phyloP scores from a whole-genome alignment of 92 coral and sea anemone genomes.

The Umimayanthus kanabou region DNA sequence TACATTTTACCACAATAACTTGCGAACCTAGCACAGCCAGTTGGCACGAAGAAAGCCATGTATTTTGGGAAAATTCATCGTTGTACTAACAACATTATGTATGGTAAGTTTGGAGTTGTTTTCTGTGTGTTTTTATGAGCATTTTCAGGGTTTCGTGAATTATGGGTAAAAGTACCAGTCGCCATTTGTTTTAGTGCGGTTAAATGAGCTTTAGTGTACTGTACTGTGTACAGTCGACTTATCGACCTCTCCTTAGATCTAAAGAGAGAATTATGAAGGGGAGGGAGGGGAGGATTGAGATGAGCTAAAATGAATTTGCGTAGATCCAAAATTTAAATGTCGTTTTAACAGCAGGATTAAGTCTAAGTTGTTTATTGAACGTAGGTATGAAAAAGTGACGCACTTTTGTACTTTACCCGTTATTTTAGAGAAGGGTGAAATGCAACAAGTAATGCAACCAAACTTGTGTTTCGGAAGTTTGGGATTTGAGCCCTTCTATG shows the following conservation, averaged over 20 bases:
- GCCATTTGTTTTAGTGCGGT: too few species aligned
- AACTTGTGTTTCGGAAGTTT: background rate
- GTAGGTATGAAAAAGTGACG: background rate
- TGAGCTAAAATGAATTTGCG: too few species aligned
- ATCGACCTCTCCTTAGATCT: background rate
- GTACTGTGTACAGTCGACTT: background rate
- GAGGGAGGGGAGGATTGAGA: too few species aligned
- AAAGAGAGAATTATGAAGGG: background rate
- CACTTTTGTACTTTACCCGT: background rate
- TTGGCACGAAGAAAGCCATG: too few species aligned
- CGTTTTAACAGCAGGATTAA: background rate
- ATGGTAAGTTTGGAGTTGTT: too few species aligned
- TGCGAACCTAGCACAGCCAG: too few species aligned
- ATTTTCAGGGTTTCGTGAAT: too few species aligned
- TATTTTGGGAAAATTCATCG: too few species aligned
- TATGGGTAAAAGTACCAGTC: too few species aligned
- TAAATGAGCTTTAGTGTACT: background rate
- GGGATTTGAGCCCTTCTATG: background rate
- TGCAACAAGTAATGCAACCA: background rate
- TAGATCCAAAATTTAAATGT: background rate
- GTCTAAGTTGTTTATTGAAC: background rate
- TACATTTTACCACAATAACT: too few species aligned
- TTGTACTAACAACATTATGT: too few species aligned
- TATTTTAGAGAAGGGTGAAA: background rate
- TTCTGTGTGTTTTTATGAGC: too few species aligned